Evolutionary conservation across 2,888 invertebrate species (phyloP).

Genomic region (Germaria angustata): DNA sequence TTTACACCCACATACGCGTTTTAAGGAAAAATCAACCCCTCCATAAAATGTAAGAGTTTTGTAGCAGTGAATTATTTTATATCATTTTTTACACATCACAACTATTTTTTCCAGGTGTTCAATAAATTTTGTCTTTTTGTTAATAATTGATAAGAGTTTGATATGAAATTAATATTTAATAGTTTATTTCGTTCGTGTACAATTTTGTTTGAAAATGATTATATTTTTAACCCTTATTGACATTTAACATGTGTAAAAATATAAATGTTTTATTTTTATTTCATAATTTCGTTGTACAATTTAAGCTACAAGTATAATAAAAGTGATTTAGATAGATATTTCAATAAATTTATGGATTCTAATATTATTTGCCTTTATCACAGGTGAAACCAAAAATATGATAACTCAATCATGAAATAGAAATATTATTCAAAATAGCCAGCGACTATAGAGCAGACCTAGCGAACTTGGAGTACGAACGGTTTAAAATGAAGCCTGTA

Average conservation of each 20-base stretch:
- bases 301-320: constrained; percentile 61
- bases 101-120: constrained; percentile 62
- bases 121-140: constrained; percentile 57
- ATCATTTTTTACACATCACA: constrained; percentile 34
- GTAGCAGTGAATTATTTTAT: background rate
- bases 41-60: background rate
- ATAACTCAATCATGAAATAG: too few species aligned
- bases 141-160: constrained; percentile 60
- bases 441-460: too few species aligned
- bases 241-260: constrained; percentile 65
- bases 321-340: constrained; percentile 25
- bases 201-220: constrained; percentile 47
- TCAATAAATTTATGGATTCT: background rate
- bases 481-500: too few species aligned
- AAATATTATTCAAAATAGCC: too few species aligned
- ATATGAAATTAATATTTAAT: constrained; percentile 53
- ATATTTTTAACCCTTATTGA: constrained; percentile 66
- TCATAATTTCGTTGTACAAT: constrained; percentile 44
- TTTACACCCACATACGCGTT: constrained; percentile 49
- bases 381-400: too few species aligned
- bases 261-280: constrained; percentile 50
- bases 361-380: background rate
- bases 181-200: background rate
- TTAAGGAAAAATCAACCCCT: constrained; percentile 3
- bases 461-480: too few species aligned